phyloP scores from a whole-genome alignment of 2,888 invertebrate genomes.

The Cryptophagus acutangulus region DNA sequence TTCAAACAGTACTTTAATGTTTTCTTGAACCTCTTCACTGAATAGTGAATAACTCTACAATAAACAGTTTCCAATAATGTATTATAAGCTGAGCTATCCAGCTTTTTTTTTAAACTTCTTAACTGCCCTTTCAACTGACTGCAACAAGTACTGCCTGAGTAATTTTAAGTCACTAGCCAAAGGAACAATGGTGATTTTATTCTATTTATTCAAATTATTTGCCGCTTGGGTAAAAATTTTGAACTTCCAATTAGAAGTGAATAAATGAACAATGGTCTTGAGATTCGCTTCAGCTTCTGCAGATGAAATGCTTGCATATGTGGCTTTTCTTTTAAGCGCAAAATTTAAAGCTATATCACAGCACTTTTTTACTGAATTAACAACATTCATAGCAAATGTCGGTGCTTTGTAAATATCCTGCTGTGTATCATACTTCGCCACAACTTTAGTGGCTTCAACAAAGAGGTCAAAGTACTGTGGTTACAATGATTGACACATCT shows the following conservation, averaged over 20 bases:
- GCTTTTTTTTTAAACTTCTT: background rate
- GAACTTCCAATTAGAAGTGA: constrained; percentile 15
- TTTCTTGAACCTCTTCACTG: constrained; percentile 25
- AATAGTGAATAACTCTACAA: constrained; percentile 28
- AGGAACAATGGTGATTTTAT: constrained; percentile 20
- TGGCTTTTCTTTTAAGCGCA: background rate
- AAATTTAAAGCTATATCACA: background rate
- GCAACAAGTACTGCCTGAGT: constrained; percentile 13
- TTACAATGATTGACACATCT: constrained; percentile 12
- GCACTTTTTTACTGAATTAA: background rate
- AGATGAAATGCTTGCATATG: background rate
- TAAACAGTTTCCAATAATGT: constrained; percentile 23
- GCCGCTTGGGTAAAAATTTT: constrained; percentile 17
- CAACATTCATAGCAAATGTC: background rate
- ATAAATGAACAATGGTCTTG: background rate
- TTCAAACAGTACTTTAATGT: constrained; percentile 19
- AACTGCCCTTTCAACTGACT: background rate
- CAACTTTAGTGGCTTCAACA: constrained; percentile 13
- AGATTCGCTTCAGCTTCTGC: constrained; percentile 1
- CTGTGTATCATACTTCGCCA: background rate
- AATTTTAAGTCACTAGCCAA: constrained; percentile 18
- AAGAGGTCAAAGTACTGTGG: constrained; percentile 15
- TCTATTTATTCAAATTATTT: constrained; percentile 23
- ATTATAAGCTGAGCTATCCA: constrained; percentile 15
- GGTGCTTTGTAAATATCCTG: background rate